phyloP scores from a whole-genome alignment of 2,797 vertebrate species.

The Gephyroberyx darwinii region DNA sequence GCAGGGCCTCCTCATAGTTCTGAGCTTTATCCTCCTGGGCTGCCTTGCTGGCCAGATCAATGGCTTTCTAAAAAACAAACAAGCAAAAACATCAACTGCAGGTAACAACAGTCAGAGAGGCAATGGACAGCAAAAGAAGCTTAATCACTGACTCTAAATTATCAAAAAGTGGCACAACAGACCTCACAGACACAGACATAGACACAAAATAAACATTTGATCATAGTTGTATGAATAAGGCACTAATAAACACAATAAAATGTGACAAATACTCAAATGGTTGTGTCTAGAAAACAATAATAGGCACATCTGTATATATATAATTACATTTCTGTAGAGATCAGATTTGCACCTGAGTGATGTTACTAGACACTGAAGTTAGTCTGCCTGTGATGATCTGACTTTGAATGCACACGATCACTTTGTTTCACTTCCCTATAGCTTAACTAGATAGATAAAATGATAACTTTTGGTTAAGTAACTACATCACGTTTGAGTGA shows the following conservation, averaged over 20 bases:
- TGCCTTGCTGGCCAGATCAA: conserved; percentile 95
- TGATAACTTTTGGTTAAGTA: no score
- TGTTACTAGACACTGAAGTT: no score
- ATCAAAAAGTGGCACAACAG: background rate
- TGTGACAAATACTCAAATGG: background rate
- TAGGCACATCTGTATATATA: background rate
- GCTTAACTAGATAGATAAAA: background rate
- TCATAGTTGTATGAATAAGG: background rate
- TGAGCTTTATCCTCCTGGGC: conserved; percentile 96
- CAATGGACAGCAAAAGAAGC: background rate
- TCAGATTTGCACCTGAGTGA: no score
- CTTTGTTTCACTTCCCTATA: conserved; percentile 46
- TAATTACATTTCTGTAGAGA: no score
- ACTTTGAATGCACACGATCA: background rate
- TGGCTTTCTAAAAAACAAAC: conserved; percentile 89
- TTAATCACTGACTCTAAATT: background rate
- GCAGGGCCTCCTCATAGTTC: conserved; percentile 95
- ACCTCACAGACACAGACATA: background rate
- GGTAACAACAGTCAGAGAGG: background rate
- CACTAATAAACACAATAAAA: background rate
- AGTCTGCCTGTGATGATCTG: background rate
- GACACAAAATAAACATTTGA: background rate
- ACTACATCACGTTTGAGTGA: no score
- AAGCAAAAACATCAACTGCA: background rate
- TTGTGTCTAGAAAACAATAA: background rate